Evolutionary conservation across 2,888 invertebrate genomes (phyloP).

Genomic region (Epistrophe grossulariae): DNA sequence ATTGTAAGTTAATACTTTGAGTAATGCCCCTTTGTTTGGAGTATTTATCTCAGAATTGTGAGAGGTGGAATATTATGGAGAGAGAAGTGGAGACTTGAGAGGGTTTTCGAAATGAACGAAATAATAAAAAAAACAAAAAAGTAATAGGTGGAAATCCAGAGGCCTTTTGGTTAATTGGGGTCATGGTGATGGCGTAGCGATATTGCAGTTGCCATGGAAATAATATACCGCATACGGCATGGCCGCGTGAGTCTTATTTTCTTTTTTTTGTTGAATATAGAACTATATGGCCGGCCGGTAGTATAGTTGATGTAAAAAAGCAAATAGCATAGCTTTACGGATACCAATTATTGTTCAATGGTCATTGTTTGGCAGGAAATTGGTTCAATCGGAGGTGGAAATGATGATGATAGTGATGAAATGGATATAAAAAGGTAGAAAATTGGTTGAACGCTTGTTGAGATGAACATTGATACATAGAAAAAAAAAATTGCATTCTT

Average conservation of each 20-base stretch:
- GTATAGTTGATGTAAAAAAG: not conserved
- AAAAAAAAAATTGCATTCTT: not conserved
- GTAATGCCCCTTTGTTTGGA: constrained; percentile 69
- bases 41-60: constrained; percentile 64
- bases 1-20: constrained; percentile 76
- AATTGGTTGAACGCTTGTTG: not conserved
- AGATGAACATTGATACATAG: not conserved
- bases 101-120: not conserved
- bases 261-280: constrained; percentile 5
- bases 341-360: constrained; percentile 54
- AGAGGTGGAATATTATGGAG: constrained; percentile 18
- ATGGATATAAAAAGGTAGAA: constrained; percentile 30
- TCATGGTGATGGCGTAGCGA: constrained; percentile 29
- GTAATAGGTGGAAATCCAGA: not conserved
- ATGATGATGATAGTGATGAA: constrained; percentile 38
- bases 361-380: constrained; percentile 56
- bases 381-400: constrained; percentile 18
- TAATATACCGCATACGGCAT: constrained; percentile 15
- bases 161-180: constrained; percentile 56
- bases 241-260: not conserved
- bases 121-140: no score
- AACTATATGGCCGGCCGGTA: not conserved
- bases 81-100: constrained; percentile 5
- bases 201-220: not conserved
- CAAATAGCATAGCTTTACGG: constrained; percentile 23